phyloP scores from a whole-genome alignment of 2,113 vertebrate genomes.

The Anhinga rufa region DNA sequence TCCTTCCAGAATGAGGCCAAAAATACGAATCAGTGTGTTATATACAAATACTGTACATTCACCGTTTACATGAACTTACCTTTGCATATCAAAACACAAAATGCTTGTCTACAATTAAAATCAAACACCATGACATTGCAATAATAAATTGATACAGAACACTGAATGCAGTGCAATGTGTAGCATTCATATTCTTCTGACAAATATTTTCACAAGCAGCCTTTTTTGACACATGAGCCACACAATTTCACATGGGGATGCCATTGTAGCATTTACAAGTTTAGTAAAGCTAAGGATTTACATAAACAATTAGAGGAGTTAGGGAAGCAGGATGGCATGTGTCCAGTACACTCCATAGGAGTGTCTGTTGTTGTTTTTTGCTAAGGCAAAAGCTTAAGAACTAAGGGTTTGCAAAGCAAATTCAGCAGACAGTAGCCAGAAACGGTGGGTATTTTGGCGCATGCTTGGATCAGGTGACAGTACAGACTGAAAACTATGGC shows the following conservation, averaged over 20 bases:
- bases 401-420: conserved; percentile 79
- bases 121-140: conserved; percentile 68
- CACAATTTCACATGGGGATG: conserved; percentile 80
- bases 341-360: conserved; percentile 63
- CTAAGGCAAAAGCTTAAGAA: conserved; percentile 76
- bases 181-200: conserved; percentile 72
- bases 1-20: not conserved
- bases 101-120: conserved; percentile 68
- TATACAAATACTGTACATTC: conserved; percentile 45
- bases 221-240: conserved; percentile 79
- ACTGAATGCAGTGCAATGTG: conserved; percentile 72
- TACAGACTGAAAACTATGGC: conserved; percentile 91
- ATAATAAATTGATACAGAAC: conserved; percentile 62
- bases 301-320: conserved; percentile 66
- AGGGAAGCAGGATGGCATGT: conserved; percentile 74
- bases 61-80: conserved; percentile 72
- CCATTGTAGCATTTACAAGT: conserved; percentile 65
- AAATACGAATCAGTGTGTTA: not conserved
- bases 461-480: conserved; percentile 90
- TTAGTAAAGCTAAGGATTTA: conserved; percentile 70
- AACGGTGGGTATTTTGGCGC: conserved; percentile 78
- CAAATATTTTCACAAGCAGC: conserved; percentile 75
- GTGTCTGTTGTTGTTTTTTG: conserved; percentile 45
- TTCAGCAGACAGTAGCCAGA: conserved; percentile 78
- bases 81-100: conserved; percentile 66